These are phyloP conservation scores for Stigmatopora argus DNA, from an alignment of 2,113 vertebrate genomes.

Conservation along the genomic window DNA sequence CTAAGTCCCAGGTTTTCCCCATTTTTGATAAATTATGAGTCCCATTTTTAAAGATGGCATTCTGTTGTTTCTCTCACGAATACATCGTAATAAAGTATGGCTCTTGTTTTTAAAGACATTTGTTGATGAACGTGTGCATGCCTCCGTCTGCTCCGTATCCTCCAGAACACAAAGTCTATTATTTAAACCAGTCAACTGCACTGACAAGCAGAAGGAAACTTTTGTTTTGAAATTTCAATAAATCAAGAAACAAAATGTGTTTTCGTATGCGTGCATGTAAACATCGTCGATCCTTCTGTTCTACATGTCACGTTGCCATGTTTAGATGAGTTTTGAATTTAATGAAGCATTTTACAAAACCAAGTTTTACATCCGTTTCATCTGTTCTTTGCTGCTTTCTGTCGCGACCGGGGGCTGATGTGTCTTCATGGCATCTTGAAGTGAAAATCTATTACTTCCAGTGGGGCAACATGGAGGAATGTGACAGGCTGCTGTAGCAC, in stretches of 20 bases:
- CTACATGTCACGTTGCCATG: slow-evolving; percentile 48
- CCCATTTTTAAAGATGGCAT: slow-evolving; percentile 10
- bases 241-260: slow-evolving; percentile 31
- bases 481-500: no score
- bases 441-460: no score
- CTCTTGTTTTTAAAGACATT: slow-evolving; percentile 8
- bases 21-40: slow-evolving; percentile 20
- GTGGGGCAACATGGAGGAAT: no score
- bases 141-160: slow-evolving; percentile 43
- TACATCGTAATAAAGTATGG: neutral
- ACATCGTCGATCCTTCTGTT: slow-evolving; percentile 51
- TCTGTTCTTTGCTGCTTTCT: neutral
- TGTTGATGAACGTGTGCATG: slow-evolving; percentile 24
- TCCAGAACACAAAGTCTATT: slow-evolving; percentile 41
- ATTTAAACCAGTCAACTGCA: slow-evolving; percentile 49
- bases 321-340: slow-evolving; percentile 1
- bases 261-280: slow-evolving; percentile 1
- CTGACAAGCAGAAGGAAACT: slow-evolving; percentile 29
- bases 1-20: slow-evolving; percentile 6
- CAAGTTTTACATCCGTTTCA: neutral
- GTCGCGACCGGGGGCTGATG: no score
- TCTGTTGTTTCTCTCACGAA: neutral
- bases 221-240: slow-evolving; percentile 45
- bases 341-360: neutral
- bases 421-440: no score